A percentile compares a stretch with the other conserved stretches of the same genome.
Conservation (phyloP, 2,888 invertebrate genomes). For the Automeris io region DNA sequence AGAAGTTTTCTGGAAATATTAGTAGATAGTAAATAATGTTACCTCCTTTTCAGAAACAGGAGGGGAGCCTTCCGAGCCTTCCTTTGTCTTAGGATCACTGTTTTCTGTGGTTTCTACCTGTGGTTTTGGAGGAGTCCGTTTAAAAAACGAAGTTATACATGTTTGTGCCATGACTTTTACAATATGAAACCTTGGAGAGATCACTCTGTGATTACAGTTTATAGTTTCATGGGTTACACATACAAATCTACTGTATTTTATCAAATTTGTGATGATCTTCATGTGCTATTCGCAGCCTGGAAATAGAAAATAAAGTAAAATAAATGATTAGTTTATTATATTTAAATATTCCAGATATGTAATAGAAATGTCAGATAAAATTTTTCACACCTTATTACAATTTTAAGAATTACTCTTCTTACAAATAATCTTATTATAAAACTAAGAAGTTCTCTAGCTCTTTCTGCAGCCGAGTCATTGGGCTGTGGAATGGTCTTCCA, state of each 20-base stretch:
- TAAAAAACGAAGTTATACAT: slow-evolving; percentile 67
- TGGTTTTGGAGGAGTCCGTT: slow-evolving; percentile 47
- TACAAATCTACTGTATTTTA: slow-evolving; percentile 19
- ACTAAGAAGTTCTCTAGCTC: no score
- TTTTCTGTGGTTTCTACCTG: slow-evolving; percentile 14
- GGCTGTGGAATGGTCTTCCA: no score
- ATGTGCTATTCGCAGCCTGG: slow-evolving; percentile 14
- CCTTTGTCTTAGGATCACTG: slow-evolving; percentile 2
- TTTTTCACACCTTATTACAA: no score
- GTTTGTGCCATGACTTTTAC: slow-evolving; percentile 56
- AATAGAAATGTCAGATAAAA: no score
- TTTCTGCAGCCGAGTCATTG: no score
- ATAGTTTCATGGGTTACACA: neutral
- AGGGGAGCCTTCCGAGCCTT: slow-evolving; percentile 6
- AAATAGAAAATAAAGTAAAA: neutral
- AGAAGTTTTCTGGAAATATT: no score
- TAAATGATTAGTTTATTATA: no score
- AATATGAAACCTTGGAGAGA: neutral
- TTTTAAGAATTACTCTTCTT: neutral
- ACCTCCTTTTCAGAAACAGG: slow-evolving; percentile 21
- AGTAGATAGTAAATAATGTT: slow-evolving; percentile 4
- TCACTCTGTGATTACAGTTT: neutral
- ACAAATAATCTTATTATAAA: slow-evolving; percentile 10
- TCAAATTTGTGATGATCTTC: slow-evolving; percentile 18
- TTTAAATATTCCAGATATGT: no score